phyloP scores from a whole-genome alignment of 2,797 vertebrate genomes.

The Onychomys leucogaster region DNA sequence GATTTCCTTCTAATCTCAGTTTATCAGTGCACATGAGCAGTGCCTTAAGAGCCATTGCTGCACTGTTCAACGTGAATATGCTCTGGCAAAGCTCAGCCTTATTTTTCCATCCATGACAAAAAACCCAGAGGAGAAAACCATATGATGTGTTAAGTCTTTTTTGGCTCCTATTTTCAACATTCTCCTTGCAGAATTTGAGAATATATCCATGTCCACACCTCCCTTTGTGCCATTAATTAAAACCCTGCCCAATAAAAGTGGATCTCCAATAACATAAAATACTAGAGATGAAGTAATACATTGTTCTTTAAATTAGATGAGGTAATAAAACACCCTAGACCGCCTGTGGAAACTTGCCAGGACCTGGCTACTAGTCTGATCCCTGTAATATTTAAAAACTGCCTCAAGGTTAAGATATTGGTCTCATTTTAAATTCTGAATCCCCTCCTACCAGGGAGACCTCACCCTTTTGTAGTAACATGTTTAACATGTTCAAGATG shows the following conservation, averaged over 20 bases:
- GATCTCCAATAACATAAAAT: slow-evolving; percentile 57
- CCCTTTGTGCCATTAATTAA: slow-evolving; percentile 58
- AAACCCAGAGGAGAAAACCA: background rate
- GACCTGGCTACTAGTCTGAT: slow-evolving; percentile 64
- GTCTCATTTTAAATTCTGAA: slow-evolving; percentile 60
- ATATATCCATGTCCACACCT: background rate
- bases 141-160: slow-evolving; percentile 30
- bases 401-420: slow-evolving; percentile 63
- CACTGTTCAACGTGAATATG: background rate
- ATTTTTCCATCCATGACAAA: slow-evolving; percentile 37
- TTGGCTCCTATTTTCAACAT: slow-evolving; percentile 52
- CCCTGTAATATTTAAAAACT: slow-evolving; percentile 63
- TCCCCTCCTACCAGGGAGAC: slow-evolving; percentile 32
- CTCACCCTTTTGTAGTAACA: slow-evolving; percentile 37
- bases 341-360: slow-evolving; percentile 61
- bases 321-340: slow-evolving; percentile 58
- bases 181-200: slow-evolving; percentile 21
- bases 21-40: background rate
- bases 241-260: slow-evolving; percentile 54
- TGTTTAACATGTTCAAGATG: slow-evolving; percentile 59
- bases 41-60: background rate
- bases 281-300: slow-evolving; percentile 60
- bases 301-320: slow-evolving; percentile 68
- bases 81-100: background rate
- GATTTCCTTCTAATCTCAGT: slow-evolving; percentile 38